Evolutionary conservation across 2,113 vertebrate species (phyloP).

Genomic region (Tragelaphus imberbis): DNA sequence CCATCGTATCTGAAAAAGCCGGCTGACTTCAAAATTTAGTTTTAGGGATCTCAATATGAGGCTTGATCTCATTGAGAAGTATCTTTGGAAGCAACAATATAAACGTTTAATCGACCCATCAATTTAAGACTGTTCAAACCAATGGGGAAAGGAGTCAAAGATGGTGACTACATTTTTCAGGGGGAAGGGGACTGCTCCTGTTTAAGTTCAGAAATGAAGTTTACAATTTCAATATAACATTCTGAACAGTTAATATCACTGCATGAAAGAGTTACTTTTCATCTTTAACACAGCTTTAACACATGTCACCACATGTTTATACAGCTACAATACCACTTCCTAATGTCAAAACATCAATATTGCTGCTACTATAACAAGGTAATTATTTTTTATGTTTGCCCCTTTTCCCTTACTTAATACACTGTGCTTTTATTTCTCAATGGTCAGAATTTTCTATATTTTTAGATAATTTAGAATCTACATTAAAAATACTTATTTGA

Average conservation of each 20-base stretch:
- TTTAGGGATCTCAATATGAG: constrained; percentile 80
- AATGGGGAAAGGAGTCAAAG: constrained; percentile 71
- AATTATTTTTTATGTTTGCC: constrained; percentile 59
- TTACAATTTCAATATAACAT: constrained; percentile 69
- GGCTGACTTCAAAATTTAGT: constrained; percentile 78
- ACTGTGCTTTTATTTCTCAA: constrained; percentile 25
- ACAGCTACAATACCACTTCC: constrained; percentile 43
- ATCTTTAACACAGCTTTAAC: constrained; percentile 48
- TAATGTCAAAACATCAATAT: constrained; percentile 66
- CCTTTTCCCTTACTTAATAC: constrained; percentile 31
- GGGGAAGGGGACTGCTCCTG: constrained; percentile 73
- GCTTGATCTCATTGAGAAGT: constrained; percentile 78
- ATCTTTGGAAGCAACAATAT: constrained; percentile 72
- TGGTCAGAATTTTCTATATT: neutral
- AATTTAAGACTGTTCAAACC: constrained; percentile 78
- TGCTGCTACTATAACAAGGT: constrained; percentile 30
- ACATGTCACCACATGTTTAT: constrained; percentile 50
- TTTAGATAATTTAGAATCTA: neutral
- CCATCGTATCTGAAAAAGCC: constrained; percentile 79
- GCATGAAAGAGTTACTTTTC: constrained; percentile 60
- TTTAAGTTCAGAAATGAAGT: constrained; percentile 69
- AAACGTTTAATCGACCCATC: constrained; percentile 75
- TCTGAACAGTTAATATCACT: constrained; percentile 24
- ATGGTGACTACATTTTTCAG: constrained; percentile 70
- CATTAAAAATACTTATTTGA: constrained; percentile 10